Base-by-base conservation (phyloP, 2,888 invertebrate species). In the Chloromyia formosa region DNA sequence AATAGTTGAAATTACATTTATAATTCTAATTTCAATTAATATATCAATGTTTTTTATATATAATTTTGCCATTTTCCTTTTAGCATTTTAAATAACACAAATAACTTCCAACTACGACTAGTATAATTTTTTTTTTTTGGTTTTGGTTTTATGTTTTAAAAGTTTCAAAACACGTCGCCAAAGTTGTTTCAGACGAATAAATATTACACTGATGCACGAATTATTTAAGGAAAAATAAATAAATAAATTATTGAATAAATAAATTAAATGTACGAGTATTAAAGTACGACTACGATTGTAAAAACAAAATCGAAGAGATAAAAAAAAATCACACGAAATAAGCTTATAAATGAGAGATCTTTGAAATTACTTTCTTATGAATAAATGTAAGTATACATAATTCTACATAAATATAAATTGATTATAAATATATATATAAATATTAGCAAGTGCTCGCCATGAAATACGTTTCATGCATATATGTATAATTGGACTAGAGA, bases 401-500 rank as follows among this genome's bases (percentile, higher is more conserved):
- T 1, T 49, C 49, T 49, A 49, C 49, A 49, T 49, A 49, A 49
- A 49, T 49, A 7, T 35, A 35, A 35, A 35, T 2, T 35, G 27
- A 35, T 35, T 35, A 35, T 35, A 35, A 35, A 35, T 35, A 35
- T 35, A 35, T 35, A 35, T 49, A 49, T 49, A 49, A 49, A 49
- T 49, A 49, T 49, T 49, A 49, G 49, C 49, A 49, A 49, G 49
- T 49, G 49, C 49, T 49, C 10, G 10, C 49, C 49, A 49, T 49
- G 49, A 49, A 49, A 7, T 49, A 49, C 7, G 7, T 35, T 7
- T 49, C 49, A 49, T 49, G 49, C 49, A 49, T 35, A 42, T 42
- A 49, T 49, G 60, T 60, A 60, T 60, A 60, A 60, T 60, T 60
- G 60, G 60, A 60, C 60, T 60, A 60, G 60, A 60, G 23, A 60